Base-by-base conservation (phyloP, 2,888 invertebrate genomes). In the Ophioninae sp. region DNA sequence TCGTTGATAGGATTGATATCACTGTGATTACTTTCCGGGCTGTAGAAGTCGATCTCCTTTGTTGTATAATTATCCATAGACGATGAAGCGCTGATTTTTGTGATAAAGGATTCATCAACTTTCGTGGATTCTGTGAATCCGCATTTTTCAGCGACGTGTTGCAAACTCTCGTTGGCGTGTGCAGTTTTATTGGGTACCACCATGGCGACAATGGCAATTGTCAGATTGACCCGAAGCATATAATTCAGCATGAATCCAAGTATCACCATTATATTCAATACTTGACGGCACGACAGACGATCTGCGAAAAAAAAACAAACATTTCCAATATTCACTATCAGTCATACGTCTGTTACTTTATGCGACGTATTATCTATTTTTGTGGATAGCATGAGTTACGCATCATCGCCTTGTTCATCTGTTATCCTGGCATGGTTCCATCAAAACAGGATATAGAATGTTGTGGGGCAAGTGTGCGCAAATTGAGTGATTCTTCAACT, bases 231-330 rank as follows among this genome's bases (percentile, higher is more conserved):
- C 73, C 97, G 94, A 50, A 97, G 93, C 93, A 97, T 97, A 94
- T 97, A 98, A 94, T 97, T 97, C 94, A 97, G 94, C 97, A 97
- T 97, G 93, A 97, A 97, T 84, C 97, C 97, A 85, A 97, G 94
- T 87, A 97, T 96, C 78, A 97, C 97, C 96, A 97, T 96, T 81
- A 97, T 94, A 93, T 97, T 97, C 87, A 97, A 93, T 77, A 97
- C 95, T 94, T 96, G 96, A 70, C 96, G 96, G 93, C 97, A 97
- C 94, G 96, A 95, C 93, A 96, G 93, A 87, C 95, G 93, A 93
- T 95, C 96, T 96, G 94, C 6, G 94, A 94, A 86, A 50, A 86
- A 85, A 73, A 85, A 77, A 69, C 17, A 17, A 44, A 85, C 78
- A 69, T n/a, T 13, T 65, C 20, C 50, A 39, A 21, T n/a, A 20